Conservation (phyloP, 2,113 vertebrate species). For the Camelus bactrianus region DNA sequence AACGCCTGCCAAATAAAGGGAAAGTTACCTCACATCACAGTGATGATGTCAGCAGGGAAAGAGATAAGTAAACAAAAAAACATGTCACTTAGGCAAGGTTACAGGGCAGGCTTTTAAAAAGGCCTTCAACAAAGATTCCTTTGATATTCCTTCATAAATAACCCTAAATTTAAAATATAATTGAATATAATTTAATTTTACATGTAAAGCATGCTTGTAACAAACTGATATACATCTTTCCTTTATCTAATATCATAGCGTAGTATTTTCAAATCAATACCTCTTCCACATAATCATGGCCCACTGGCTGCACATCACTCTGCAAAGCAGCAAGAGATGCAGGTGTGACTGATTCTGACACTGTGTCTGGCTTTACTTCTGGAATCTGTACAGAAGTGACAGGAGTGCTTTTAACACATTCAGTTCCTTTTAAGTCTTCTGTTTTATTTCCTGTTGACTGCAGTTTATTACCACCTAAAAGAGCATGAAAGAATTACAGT, state of each 20-base stretch:
- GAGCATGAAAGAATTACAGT: constrained; percentile 23
- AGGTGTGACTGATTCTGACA: constrained; percentile 91
- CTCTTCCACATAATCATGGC: constrained; percentile 99
- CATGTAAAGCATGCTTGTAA: background rate
- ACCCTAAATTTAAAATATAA: constrained; percentile 34
- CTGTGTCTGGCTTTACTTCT: constrained; percentile 90
- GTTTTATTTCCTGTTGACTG: constrained; percentile 93
- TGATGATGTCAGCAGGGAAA: background rate
- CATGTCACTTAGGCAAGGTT: background rate
- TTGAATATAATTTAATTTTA: background rate
- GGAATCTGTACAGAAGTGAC: constrained; percentile 86
- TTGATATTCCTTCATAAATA: background rate
- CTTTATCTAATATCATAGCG: background rate
- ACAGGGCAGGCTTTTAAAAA: background rate
- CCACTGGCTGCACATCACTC: constrained; percentile 98
- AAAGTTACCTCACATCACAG: background rate
- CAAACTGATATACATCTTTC: background rate
- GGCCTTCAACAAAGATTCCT: background rate
- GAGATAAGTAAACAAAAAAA: background rate
- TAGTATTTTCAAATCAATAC: constrained; percentile 84
- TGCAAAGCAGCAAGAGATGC: constrained; percentile 95
- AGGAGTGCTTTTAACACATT: constrained; percentile 88
- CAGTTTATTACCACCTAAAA: constrained; percentile 95
- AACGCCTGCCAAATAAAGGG: background rate
- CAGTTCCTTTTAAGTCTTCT: constrained; percentile 93